These are phyloP conservation scores for Luffia ferchaultella DNA, from an alignment of 2,888 invertebrate species.

Conservation along the genomic window DNA sequence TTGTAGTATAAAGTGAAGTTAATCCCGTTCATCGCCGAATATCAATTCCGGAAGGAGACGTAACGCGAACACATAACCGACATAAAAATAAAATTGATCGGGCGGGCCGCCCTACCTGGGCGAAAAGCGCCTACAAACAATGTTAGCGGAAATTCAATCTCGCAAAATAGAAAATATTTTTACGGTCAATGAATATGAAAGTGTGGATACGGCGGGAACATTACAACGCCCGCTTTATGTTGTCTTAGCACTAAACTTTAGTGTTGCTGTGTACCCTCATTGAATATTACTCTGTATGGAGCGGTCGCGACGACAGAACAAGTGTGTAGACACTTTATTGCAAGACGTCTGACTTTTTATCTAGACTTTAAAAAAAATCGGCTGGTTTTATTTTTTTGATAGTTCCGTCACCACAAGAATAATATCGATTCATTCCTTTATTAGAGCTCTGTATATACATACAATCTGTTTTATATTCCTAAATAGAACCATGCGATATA, in stretches of 20 bases:
- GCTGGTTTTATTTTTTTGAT: too few species aligned
- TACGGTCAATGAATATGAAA: conserved; percentile 60
- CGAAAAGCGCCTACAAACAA: conserved; percentile 45
- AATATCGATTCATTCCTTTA: too few species aligned
- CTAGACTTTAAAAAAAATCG: too few species aligned
- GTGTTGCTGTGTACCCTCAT: conserved; percentile 7
- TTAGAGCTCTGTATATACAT: too few species aligned
- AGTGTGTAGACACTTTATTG: too few species aligned
- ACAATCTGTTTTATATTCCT: too few species aligned
- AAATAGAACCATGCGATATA: too few species aligned
- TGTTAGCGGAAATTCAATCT: conserved; percentile 57
- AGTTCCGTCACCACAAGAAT: too few species aligned
- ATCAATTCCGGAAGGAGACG: conserved; percentile 1
- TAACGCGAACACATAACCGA: conserved; percentile 5
- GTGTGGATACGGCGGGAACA: conserved; percentile 34
- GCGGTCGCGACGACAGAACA: neutral
- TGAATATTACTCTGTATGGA: conserved; percentile 13
- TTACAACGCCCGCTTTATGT: conserved; percentile 25
- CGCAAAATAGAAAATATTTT: conserved; percentile 58
- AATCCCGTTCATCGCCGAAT: neutral
- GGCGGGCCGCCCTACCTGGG: conserved; percentile 28
- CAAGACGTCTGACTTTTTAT: too few species aligned
- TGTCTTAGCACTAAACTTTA: conserved; percentile 31
- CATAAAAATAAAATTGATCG: conserved; percentile 31
- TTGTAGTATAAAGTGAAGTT: neutral